Conservation (phyloP, 1,140 invertebrate species). For the Drosophila tani region DNA sequence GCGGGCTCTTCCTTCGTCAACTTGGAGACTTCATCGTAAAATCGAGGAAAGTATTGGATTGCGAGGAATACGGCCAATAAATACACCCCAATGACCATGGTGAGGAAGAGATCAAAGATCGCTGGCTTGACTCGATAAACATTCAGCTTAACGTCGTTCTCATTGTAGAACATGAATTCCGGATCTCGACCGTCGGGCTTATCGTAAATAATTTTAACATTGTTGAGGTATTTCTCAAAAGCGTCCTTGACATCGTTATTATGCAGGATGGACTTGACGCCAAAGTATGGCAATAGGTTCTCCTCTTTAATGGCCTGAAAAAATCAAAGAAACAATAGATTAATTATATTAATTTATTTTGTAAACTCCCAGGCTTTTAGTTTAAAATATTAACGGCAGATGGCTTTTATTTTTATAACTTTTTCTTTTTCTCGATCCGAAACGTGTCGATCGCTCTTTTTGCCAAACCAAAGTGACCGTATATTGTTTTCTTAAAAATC, state of each 20-base stretch:
- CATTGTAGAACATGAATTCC: constrained; percentile 96
- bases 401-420: too few relatives aligned
- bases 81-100: constrained; percentile 93
- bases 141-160: constrained; percentile 91
- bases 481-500: too few relatives aligned
- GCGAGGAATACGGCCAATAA: constrained; percentile 92
- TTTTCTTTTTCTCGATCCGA: too few relatives aligned
- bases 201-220: constrained; percentile 89
- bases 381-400: too few relatives aligned
- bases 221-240: constrained; percentile 91
- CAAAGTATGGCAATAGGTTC: constrained; percentile 70
- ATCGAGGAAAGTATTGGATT: constrained; percentile 90
- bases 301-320: constrained; percentile 73
- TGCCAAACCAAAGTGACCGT: too few relatives aligned
- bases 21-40: constrained; percentile 86
- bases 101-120: constrained; percentile 97
- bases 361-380: too few relatives aligned
- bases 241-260: constrained; percentile 87
- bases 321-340: not conserved
- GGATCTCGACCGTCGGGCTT: constrained; percentile 94
- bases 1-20: constrained; percentile 57
- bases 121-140: constrained; percentile 98
- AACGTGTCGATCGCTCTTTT: too few relatives aligned
- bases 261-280: constrained; percentile 71
- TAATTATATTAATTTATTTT: not conserved